Evolutionary conservation across 2,113 vertebrate genomes (phyloP), one percentile per base, ranked within the genome.

Genomic region (Oreochromis aureus): DNA sequence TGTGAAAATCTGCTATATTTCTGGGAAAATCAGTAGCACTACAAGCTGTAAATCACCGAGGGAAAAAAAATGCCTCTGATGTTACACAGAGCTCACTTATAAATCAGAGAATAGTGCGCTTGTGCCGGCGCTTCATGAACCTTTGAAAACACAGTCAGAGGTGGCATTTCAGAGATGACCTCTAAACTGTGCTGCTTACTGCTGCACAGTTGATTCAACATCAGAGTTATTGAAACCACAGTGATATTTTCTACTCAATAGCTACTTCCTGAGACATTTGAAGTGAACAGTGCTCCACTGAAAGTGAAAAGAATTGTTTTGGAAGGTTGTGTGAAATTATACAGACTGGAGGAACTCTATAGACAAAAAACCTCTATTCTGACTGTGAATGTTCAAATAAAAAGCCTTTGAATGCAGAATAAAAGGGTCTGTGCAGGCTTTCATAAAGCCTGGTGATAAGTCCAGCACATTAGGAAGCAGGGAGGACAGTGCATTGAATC

Each of bases 161-260:
- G 90, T 89, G 90, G 82, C 89, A 90, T 94, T 94, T 93, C 10
- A 44, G 79, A 82, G 80, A 83, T 92, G 91, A 94, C 92, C 94
- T 93, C 93, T 85, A 83, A 91, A 89, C 90, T 56, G 81, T 89
- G 32, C 61, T 44, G 82, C 80, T 83, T 73, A 85, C 86, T 85
- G 53, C 83, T 22, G 27, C 54, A 24, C 87, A 34, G 76, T 88
- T 87, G 78, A 90, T 92, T 93, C 90, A 86, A 86, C 86, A n/a
- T 82, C 92, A 5, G 59, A 84, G 79, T 80, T 82, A 85, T 85
- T 93, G 89, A 89, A 92, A 88, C 86, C 88, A 73, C 63, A 24
- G 58, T 87, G 83, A 87, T 90, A 89, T 93, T 93, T 94, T 48
- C 79, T 24, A 13, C 83, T 94, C 91, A 91, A 85, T 78, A 69